These are phyloP conservation scores for Jacana jacana DNA, from an alignment of 2,113 vertebrate species.

Conservation along the genomic window DNA sequence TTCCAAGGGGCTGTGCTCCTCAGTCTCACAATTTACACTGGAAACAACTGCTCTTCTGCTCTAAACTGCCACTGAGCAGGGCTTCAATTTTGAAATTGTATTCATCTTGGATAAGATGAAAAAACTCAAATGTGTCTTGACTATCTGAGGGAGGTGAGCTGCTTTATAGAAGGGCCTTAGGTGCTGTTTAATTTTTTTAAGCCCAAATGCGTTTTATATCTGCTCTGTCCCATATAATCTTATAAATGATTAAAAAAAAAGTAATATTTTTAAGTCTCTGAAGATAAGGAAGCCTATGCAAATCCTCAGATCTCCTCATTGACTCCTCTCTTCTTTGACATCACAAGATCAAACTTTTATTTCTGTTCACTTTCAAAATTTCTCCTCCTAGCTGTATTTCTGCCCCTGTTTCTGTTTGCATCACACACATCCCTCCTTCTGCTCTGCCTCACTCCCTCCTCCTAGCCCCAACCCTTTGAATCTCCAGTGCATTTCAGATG, in stretches of 20 bases:
- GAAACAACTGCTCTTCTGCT: not conserved
- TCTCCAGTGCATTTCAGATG: not conserved
- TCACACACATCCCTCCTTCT: not conserved
- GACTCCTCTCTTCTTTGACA: conserved; percentile 2
- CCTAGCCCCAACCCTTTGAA: not conserved
- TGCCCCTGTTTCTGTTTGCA: not conserved
- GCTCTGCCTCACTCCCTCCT: not conserved
- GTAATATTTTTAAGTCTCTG: not conserved
- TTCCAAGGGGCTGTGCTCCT: not conserved
- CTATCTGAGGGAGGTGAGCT: not conserved
- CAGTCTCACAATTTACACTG: not conserved
- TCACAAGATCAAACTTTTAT: not conserved
- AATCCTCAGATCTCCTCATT: conserved; percentile 11
- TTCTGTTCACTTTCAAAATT: not conserved
- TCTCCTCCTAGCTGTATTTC: not conserved
- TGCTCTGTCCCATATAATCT: not conserved
- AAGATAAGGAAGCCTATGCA: conserved; percentile 1
- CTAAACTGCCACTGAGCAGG: not conserved
- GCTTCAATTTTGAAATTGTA: not conserved
- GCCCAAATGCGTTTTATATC: not conserved
- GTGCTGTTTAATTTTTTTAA: not conserved
- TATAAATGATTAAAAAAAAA: not conserved
- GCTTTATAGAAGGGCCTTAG: not conserved
- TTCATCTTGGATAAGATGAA: not conserved
- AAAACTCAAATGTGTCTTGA: not conserved